A percentile compares a stretch with the other conserved stretches of the same genome.
These are phyloP conservation scores for Antheraea yamamai DNA, from an alignment of 2,888 invertebrate species.

Conservation along the genomic window DNA sequence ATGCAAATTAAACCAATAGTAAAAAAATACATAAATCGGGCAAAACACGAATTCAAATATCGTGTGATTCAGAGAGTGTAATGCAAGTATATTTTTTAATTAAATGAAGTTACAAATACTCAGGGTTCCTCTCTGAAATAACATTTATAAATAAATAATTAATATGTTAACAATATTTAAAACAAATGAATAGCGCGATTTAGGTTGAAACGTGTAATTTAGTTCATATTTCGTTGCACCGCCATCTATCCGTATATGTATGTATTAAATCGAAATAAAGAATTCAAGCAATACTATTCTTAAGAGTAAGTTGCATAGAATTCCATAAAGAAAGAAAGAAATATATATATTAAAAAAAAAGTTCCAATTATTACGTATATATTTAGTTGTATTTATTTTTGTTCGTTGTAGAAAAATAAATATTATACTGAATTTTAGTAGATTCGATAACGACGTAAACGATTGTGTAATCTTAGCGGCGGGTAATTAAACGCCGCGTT, in stretches of 20 bases:
- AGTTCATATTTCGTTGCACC: background rate
- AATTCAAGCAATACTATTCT: slow-evolving; percentile 38
- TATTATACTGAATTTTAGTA: slow-evolving; percentile 21
- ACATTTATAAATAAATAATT: background rate
- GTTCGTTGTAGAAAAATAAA: slow-evolving; percentile 29
- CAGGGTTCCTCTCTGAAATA: background rate
- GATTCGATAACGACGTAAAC: background rate
- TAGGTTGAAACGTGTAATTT: background rate
- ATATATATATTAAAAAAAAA: background rate
- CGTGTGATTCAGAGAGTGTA: no score
- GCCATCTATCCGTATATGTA: background rate
- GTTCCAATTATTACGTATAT: background rate
- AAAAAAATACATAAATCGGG: background rate
- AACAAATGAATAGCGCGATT: background rate
- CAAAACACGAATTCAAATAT: no score
- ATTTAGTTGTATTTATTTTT: slow-evolving; percentile 39
- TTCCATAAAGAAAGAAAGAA: background rate
- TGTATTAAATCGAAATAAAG: background rate
- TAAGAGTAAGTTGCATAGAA: slow-evolving; percentile 40
- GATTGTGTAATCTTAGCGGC: background rate
- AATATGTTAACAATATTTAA: background rate
- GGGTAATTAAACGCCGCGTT: background rate
- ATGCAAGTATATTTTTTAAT: no score
- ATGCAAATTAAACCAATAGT: background rate
- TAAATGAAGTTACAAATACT: background rate